Percentiles rank a stretch among this genome's conserved stretches.
Evolutionary conservation across 1,140 invertebrate genomes (phyloP).

Genomic region (Olivierus martensii): DNA sequence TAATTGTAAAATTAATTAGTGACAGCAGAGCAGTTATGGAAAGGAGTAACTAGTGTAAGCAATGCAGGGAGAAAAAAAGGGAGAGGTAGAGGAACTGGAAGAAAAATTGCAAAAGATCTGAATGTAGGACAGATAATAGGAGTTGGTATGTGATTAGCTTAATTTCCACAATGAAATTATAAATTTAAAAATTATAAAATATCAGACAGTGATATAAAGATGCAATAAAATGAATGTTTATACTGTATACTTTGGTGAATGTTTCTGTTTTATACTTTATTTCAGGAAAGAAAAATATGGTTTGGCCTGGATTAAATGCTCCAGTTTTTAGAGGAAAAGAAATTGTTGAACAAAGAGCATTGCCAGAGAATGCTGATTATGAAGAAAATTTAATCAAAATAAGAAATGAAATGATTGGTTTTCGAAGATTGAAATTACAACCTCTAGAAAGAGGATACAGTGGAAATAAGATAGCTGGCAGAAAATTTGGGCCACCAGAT

Average conservation of each 20-base stretch:
- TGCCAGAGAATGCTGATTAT: constrained; percentile 54
- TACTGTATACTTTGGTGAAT: too few relatives aligned
- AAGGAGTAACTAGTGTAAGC: constrained; percentile 84
- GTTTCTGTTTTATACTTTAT: too few relatives aligned
- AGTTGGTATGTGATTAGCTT: constrained; percentile 40
- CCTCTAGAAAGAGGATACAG: constrained; percentile 82
- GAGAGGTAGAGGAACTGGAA: constrained; percentile 63
- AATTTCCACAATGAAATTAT: not conserved
- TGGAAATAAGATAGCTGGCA: constrained; percentile 61
- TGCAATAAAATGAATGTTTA: too few relatives aligned
- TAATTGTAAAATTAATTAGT: constrained; percentile 40
- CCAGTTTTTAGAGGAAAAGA: constrained; percentile 64
- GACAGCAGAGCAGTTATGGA: constrained; percentile 74
- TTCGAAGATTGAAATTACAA: constrained; percentile 44
- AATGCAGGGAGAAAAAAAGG: constrained; percentile 90
- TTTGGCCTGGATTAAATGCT: constrained; percentile 83
- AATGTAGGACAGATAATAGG: constrained; percentile 85
- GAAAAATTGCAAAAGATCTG: constrained; percentile 60
- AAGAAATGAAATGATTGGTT: constrained; percentile 51
- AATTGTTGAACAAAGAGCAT: constrained; percentile 48
- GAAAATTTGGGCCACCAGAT: constrained; percentile 75
- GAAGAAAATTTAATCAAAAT: constrained; percentile 53
- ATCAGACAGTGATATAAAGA: too few relatives aligned
- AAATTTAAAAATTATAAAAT: too few relatives aligned
- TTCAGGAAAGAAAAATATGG: constrained; percentile 52